Evolutionary conservation across 2,113 vertebrate species (phyloP).

Genomic region (Anolis carolinensis): DNA sequence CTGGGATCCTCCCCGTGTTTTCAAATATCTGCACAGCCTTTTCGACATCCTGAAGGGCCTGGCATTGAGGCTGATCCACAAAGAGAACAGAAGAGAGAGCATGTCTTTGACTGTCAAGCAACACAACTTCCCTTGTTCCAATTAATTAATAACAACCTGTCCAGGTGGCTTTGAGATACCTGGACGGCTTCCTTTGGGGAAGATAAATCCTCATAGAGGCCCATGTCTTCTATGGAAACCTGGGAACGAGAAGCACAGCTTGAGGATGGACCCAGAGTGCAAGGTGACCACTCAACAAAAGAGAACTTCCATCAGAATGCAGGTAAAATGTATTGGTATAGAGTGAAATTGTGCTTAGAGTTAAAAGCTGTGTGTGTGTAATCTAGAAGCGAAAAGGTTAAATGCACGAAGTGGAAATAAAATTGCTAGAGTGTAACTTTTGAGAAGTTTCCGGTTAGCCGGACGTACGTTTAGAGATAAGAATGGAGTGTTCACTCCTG

Average conservation of each 20-base stretch:
- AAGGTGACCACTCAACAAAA: too few species aligned
- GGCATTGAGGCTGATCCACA: conserved; percentile 73
- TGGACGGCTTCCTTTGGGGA: conserved; percentile 65
- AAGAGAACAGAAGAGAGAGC: not conserved
- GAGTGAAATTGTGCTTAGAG: too few species aligned
- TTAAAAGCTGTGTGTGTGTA: too few species aligned
- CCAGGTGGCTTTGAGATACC: conserved; percentile 67
- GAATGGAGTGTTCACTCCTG: too few species aligned
- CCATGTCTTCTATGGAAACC: conserved; percentile 91
- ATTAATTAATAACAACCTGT: too few species aligned
- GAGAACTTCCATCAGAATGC: too few species aligned
- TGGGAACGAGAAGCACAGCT: conserved; percentile 29
- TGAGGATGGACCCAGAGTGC: not conserved
- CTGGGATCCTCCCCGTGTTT: conserved; percentile 84
- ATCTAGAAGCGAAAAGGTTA: not conserved
- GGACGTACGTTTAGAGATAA: too few species aligned
- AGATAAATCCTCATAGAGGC: conserved; percentile 87
- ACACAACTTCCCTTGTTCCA: too few species aligned
- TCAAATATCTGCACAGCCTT: conserved; percentile 88
- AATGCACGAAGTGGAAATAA: too few species aligned
- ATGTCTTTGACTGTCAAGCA: not conserved
- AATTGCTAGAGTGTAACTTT: too few species aligned
- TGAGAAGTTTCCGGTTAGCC: too few species aligned
- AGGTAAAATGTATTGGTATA: too few species aligned
- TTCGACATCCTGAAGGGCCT: conserved; percentile 85